A percentile compares a stretch with the other conserved stretches of the same genome.
Conservation (phyloP, 2,797 vertebrate genomes). For the Bovichtus diacanthus region DNA sequence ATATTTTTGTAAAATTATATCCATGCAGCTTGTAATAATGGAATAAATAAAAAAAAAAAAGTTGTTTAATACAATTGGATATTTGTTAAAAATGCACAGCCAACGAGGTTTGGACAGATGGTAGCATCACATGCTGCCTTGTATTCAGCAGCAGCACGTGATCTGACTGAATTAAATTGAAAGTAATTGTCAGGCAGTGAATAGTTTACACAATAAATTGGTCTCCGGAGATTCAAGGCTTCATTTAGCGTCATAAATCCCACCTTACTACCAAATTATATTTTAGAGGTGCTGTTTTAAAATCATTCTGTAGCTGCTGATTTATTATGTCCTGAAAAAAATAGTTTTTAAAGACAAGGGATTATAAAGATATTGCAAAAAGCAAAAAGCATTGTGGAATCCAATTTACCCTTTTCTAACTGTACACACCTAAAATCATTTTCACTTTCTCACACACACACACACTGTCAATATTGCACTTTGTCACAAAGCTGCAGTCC, state of each 20-base stretch:
- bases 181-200: conserved; percentile 70
- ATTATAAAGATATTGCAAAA: neutral
- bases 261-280: conserved; percentile 42
- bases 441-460: conserved; percentile 36
- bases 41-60: neutral
- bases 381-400: conserved; percentile 24
- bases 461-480: conserved; percentile 54
- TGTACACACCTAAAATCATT: conserved; percentile 40
- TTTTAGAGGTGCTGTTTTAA: conserved; percentile 20
- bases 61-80: neutral
- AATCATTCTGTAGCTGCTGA: neutral
- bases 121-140: conserved; percentile 21
- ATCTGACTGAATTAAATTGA: conserved; percentile 76
- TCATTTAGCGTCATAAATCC: conserved; percentile 47
- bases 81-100: conserved; percentile 16
- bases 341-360: neutral
- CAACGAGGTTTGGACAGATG: conserved; percentile 50
- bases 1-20: neutral
- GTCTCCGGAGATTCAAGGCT: conserved; percentile 73
- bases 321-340: conserved; percentile 16
- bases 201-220: conserved; percentile 77
- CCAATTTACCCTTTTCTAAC: conserved; percentile 8
- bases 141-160: conserved; percentile 62
- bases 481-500: conserved; percentile 18
- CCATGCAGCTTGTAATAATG: neutral